These are phyloP conservation scores for Noctua fimbriata DNA, from an alignment of 2,888 invertebrate species.

Conservation along the genomic window DNA sequence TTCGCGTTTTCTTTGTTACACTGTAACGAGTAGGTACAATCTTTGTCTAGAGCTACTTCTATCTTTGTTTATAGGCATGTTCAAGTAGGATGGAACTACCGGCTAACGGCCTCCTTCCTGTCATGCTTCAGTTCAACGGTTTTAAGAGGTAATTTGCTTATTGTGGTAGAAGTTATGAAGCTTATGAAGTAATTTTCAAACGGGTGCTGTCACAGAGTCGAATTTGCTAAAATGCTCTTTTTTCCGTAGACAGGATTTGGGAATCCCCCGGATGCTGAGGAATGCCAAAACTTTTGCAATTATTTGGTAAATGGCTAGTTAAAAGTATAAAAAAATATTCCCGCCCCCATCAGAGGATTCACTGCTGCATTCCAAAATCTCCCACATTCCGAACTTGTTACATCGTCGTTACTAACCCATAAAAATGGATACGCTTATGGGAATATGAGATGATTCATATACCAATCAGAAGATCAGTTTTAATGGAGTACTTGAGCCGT, in stretches of 20 bases:
- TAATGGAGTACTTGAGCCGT: background rate
- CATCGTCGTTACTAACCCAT: constrained; percentile 9
- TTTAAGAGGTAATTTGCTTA: constrained; percentile 38
- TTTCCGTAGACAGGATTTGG: background rate
- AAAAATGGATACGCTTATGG: constrained; percentile 7
- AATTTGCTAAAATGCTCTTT: background rate
- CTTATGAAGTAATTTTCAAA: background rate
- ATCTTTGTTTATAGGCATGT: constrained; percentile 22
- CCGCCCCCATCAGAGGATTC: too few species aligned
- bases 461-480: constrained; percentile 8
- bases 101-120: constrained; percentile 34
- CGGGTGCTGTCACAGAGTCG: background rate
- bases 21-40: constrained; percentile 23
- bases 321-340: background rate
- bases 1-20: constrained; percentile 49
- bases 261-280: background rate
- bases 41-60: constrained; percentile 11
- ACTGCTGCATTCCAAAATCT: constrained; percentile 9
- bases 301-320: too few species aligned
- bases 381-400: constrained; percentile 9
- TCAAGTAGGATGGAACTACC: constrained; percentile 27
- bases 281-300: background rate
- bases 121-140: constrained; percentile 28
- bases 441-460: constrained; percentile 33
- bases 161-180: constrained; percentile 3